Evolutionary conservation across 1,140 invertebrate genomes (phyloP), one percentile per base, ranked within the genome.

Genomic region (Papilio glaucus): DNA sequence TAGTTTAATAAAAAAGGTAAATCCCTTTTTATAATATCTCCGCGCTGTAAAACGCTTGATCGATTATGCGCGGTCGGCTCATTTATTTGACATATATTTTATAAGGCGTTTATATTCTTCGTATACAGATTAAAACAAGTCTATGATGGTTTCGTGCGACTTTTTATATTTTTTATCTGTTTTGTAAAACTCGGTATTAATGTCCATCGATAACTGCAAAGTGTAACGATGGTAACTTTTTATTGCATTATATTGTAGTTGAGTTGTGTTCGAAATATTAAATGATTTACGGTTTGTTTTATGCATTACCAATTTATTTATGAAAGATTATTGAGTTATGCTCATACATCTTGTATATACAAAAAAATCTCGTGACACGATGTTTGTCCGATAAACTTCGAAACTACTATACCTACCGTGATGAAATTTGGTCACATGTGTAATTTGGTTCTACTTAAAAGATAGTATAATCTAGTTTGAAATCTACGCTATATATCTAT

Each of bases 11-110:
- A 74, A 74, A 73, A 74, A 75, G 70, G 72, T 60, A 68, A 70
- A 61, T 75, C 65, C 65, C 53, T 71, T 70, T 70, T 62, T 65
- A 68, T 49, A 69, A 39, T 39, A 33, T 39, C 37, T 4, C 33
- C 29, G n/a, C 26, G 67, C 13, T 15, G 45, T 69, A 33, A 72
- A 62, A 53, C 67, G 76, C 69, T 76, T 78, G 79, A 76, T 78
- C 76, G 79, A 80, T 80, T 80, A 78, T 73, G 68, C 71, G 57
- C 69, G 70, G 63, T 18, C 63, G 57, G 71, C 71, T 76, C 72
- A 76, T 76, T 76, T 76, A 73, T 71, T 76, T 73, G 72, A 65
- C 61, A 73, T 71, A 71, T 57, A 71, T 73, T 71, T 76, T 69
- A 69, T 69, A 62, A 73, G 38, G 60, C 26, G 62, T 72, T 72